These are phyloP conservation scores for Aspidiotus destructor DNA, from an alignment of 2,888 invertebrate species.

Conservation along the genomic window DNA sequence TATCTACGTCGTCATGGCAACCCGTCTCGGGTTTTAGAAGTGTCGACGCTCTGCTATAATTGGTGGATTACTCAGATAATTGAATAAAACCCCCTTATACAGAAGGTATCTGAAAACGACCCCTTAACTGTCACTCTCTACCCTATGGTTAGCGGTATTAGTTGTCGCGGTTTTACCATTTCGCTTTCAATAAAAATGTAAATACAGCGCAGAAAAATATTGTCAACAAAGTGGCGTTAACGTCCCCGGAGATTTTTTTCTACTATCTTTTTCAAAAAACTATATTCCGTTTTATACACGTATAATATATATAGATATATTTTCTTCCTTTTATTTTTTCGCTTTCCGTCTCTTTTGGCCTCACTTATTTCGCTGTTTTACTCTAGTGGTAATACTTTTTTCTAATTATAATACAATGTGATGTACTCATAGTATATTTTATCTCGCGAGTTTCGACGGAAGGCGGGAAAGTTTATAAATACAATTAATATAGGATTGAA, in stretches of 20 bases:
- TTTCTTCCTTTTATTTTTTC: not conserved
- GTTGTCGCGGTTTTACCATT: conserved; percentile 31
- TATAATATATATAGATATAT: too few species aligned
- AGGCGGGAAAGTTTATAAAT: too few species aligned
- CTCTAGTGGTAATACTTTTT: too few species aligned
- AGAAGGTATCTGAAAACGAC: conserved; percentile 32
- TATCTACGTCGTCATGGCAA: conserved; percentile 30
- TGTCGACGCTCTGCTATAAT: conserved; percentile 36
- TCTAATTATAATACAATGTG: too few species aligned
- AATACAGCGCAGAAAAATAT: conserved; percentile 33
- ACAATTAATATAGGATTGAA: too few species aligned
- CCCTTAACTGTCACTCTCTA: conserved; percentile 33
- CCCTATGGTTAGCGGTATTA: conserved; percentile 32
- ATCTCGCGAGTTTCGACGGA: too few species aligned
- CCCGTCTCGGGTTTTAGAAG: conserved; percentile 30
- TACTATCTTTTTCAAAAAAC: conserved; percentile 5
- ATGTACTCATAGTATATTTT: too few species aligned
- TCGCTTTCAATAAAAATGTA: conserved; percentile 35
- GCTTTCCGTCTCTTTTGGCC: not conserved
- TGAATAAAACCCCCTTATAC: conserved; percentile 36
- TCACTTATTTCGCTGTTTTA: too few species aligned
- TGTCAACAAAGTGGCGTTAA: conserved; percentile 33
- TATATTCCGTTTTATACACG: not conserved
- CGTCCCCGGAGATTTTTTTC: conserved; percentile 31
- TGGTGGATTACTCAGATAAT: conserved; percentile 40